Percentiles rank a stretch among this genome's conserved stretches.
Evolutionary conservation across 1,140 invertebrate species (phyloP).

Genomic region (Nomia melanderi): DNA sequence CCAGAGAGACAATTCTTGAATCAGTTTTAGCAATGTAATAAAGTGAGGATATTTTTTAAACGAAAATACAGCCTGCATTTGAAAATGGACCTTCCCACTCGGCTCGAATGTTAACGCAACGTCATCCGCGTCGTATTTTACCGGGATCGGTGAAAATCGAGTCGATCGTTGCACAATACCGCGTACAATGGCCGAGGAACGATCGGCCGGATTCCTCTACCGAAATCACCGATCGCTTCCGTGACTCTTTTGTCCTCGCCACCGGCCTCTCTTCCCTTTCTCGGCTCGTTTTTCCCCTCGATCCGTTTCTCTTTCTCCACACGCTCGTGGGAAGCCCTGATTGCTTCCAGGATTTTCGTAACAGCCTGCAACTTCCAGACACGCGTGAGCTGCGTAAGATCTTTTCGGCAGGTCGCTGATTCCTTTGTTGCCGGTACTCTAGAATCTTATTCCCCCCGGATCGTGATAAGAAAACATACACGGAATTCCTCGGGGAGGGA

Average conservation of each 20-base stretch:
- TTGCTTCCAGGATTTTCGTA: slow-evolving; percentile 5
- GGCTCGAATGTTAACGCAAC: background rate
- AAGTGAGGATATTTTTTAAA: too few species aligned
- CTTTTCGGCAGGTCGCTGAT: background rate
- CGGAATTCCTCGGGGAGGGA: too few species aligned
- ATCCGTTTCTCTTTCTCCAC: background rate
- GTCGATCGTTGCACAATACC: background rate
- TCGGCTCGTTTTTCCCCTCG: slow-evolving; percentile 18
- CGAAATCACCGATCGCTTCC: slow-evolving; percentile 18
- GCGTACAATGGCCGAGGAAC: background rate
- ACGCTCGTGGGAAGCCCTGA: background rate
- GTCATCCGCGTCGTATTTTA: background rate
- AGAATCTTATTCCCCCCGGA: too few species aligned
- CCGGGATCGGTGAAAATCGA: slow-evolving; percentile 2
- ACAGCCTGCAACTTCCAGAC: background rate
- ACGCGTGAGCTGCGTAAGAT: background rate
- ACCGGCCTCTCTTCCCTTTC: slow-evolving; percentile 13
- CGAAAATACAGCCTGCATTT: too few species aligned
- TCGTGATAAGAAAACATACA: too few species aligned
- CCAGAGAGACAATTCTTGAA: too few species aligned
- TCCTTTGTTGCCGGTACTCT: too few species aligned
- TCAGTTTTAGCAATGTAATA: too few species aligned
- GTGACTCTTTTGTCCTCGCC: slow-evolving; percentile 3
- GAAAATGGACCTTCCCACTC: background rate
- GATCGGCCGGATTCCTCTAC: background rate